Evolutionary conservation across 2,113 vertebrate species (phyloP).

Genomic region (Pseudopodoces humilis): DNA sequence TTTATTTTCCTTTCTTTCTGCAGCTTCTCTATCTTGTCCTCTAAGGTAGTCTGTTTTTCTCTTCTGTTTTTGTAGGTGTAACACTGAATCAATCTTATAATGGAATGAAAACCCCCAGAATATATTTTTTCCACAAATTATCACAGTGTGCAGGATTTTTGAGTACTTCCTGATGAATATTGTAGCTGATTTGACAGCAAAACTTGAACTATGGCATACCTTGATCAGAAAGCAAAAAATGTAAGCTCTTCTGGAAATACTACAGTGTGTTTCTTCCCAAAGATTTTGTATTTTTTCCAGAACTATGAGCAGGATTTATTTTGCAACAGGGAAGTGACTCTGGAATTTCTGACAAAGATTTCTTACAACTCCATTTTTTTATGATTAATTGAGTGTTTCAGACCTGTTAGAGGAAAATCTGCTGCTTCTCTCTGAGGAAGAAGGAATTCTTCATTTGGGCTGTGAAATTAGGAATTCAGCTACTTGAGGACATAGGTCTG

Average conservation of each 20-base stretch:
- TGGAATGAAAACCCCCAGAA: neutral
- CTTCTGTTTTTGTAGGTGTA: neutral
- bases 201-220: rapidly evolving
- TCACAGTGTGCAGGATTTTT: neutral
- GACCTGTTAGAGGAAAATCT: neutral
- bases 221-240: neutral
- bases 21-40: neutral
- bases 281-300: neutral
- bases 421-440: neutral
- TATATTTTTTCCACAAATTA: neutral
- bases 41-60: neutral
- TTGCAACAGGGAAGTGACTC: neutral
- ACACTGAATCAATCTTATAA: neutral
- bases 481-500: neutral
- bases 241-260: neutral
- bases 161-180: neutral
- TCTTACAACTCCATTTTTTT: neutral
- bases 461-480: neutral
- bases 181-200: neutral
- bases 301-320: neutral
- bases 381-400: neutral
- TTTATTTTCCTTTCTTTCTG: neutral
- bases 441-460: neutral
- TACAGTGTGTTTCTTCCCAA: neutral
- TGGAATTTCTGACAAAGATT: neutral